A percentile compares a stretch with the other conserved stretches of the same genome.
Evolutionary conservation across 2,113 vertebrate genomes (phyloP).

Genomic region (Colinus virginianus): DNA sequence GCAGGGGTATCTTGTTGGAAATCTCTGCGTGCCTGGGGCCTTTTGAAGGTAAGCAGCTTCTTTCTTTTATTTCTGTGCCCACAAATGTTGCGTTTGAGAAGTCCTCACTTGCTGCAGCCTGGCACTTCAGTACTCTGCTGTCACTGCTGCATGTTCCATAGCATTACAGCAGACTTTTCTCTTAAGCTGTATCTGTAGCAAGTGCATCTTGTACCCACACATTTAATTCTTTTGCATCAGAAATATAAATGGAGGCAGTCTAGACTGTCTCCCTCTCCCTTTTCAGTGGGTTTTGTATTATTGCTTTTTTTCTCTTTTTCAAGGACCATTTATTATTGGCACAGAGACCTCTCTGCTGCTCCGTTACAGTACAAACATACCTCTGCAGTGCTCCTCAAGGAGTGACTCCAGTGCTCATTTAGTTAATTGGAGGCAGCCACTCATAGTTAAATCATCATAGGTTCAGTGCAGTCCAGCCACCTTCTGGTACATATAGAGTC

Average conservation of each 20-base stretch:
- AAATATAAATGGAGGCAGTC: not conserved
- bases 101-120: too few relatives aligned
- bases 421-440: not conserved
- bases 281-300: not conserved
- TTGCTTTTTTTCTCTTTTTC: accelerated
- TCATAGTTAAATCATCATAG: accelerated
- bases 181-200: not conserved
- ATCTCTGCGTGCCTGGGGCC: too few relatives aligned
- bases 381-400: not conserved
- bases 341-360: not conserved
- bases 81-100: too few relatives aligned
- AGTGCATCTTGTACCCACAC: not conserved
- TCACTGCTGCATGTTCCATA: too few relatives aligned
- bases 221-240: not conserved
- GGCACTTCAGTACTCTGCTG: too few relatives aligned
- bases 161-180: not conserved
- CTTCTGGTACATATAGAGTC: not conserved
- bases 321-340: not conserved
- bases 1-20: too few relatives aligned
- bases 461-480: not conserved
- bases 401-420: not conserved
- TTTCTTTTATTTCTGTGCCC: too few relatives aligned
- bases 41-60: too few relatives aligned
- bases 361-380: not conserved
- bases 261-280: not conserved